Conservation (phyloP, 2,113 vertebrate species). For the Menura novaehollandiae region DNA sequence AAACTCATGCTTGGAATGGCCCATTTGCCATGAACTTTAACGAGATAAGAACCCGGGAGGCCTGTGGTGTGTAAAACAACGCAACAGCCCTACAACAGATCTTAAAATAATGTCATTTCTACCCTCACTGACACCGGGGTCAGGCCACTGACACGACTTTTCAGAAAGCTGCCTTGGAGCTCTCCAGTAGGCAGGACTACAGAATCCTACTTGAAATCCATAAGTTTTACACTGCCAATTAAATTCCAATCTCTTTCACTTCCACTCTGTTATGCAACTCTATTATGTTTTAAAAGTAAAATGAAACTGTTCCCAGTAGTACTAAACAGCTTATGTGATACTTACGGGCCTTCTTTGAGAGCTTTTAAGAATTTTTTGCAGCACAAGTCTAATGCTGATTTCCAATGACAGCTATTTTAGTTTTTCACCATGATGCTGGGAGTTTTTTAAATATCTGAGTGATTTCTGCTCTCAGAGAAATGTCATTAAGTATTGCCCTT, state of each 20-base stretch:
- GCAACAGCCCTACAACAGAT: neutral
- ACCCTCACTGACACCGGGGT: rapidly evolving
- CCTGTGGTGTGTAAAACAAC: neutral
- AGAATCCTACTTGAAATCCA: neutral
- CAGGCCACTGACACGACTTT: neutral
- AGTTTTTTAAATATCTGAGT: neutral
- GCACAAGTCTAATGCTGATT: neutral
- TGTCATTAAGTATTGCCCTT: neutral
- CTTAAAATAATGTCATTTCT: neutral
- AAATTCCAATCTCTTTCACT: neutral
- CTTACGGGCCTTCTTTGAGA: neutral
- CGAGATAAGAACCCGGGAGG: neutral
- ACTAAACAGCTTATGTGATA: neutral
- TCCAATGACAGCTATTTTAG: neutral
- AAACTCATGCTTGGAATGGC: rapidly evolving
- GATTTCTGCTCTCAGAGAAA: neutral
- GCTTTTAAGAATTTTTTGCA: neutral
- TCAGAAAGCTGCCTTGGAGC: neutral
- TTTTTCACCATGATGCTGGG: neutral
- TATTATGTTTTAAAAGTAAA: neutral
- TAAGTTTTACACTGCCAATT: neutral
- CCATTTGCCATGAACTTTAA: neutral
- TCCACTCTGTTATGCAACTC: neutral
- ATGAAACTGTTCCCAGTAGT: neutral
- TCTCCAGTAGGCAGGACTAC: neutral